Conservation (phyloP, 1,140 invertebrate species). For the Adoxophyes honmai region DNA sequence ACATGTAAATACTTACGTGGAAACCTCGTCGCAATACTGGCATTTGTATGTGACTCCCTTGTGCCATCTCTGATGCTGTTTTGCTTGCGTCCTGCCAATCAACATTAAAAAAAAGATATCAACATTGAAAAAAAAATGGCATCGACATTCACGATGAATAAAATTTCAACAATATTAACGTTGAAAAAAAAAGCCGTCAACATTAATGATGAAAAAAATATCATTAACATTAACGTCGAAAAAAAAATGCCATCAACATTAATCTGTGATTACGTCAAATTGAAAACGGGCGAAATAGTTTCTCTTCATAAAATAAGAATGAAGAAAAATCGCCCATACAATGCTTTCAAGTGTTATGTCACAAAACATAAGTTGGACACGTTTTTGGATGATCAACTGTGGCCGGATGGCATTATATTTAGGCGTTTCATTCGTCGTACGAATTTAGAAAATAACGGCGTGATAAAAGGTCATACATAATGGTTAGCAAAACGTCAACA, state of each 20-base stretch:
- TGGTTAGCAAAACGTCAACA: no score
- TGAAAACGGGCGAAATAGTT: background rate
- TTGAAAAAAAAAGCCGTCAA: no score
- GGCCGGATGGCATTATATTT: background rate
- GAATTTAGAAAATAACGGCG: no score
- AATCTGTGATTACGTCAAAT: background rate
- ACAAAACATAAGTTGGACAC: background rate
- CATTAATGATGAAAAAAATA: no score
- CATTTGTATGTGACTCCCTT: conserved; percentile 65
- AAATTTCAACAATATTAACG: no score
- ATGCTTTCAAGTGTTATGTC: background rate
- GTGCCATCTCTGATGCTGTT: conserved; percentile 62
- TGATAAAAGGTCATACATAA: no score
- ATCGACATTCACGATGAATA: no score
- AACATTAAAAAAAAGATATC: conserved; percentile 18
- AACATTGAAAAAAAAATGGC: conserved; percentile 2
- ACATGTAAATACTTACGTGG: conserved; percentile 59
- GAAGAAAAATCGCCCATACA: background rate
- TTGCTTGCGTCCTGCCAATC: conserved; percentile 55
- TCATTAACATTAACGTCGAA: no score
- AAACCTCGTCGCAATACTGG: conserved; percentile 61
- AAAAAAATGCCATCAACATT: no score
- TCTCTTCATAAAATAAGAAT: background rate
- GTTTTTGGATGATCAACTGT: background rate
- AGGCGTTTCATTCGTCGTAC: background rate